These are phyloP conservation scores for Acanthopleura granulata DNA, from an alignment of 2,888 invertebrate species.

Conservation along the genomic window DNA sequence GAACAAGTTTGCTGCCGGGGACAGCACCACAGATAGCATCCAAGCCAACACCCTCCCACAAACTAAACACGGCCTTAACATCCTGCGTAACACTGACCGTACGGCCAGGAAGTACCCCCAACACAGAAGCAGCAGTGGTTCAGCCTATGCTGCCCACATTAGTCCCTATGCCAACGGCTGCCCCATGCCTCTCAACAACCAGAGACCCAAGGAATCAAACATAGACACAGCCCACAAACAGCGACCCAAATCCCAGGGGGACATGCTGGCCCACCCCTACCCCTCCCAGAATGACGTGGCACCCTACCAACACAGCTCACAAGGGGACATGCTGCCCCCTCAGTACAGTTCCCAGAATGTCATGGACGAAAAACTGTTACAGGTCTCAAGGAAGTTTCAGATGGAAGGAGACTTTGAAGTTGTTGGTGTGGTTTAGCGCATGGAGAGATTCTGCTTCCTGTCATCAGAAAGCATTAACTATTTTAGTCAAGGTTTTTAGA, in stretches of 20 bases:
- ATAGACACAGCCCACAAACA: conserved; percentile 11
- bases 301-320: background rate
- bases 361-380: conserved; percentile 30
- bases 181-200: conserved; percentile 14
- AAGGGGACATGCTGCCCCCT: conserved; percentile 9
- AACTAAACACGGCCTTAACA: conserved; percentile 21
- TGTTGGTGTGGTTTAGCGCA: conserved; percentile 48
- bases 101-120: background rate
- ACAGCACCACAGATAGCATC: conserved; percentile 16
- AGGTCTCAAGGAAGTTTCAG: conserved; percentile 42
- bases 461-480: background rate
- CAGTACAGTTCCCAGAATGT: conserved; percentile 19
- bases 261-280: conserved; percentile 18
- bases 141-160: background rate
- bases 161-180: background rate
- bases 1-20: conserved; percentile 3
- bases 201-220: conserved; percentile 14
- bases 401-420: conserved; percentile 57
- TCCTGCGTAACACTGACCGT: conserved; percentile 6
- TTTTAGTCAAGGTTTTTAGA: conserved; percentile 6
- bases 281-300: conserved; percentile 3
- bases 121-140: conserved; percentile 13
- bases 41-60: conserved; percentile 14
- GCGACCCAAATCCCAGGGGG: conserved; percentile 8
- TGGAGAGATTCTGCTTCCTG: conserved; percentile 18